Evolutionary conservation across 2,113 vertebrate genomes (phyloP), one percentile per base, ranked within the genome.

Genomic region (Hippocampus comes): DNA sequence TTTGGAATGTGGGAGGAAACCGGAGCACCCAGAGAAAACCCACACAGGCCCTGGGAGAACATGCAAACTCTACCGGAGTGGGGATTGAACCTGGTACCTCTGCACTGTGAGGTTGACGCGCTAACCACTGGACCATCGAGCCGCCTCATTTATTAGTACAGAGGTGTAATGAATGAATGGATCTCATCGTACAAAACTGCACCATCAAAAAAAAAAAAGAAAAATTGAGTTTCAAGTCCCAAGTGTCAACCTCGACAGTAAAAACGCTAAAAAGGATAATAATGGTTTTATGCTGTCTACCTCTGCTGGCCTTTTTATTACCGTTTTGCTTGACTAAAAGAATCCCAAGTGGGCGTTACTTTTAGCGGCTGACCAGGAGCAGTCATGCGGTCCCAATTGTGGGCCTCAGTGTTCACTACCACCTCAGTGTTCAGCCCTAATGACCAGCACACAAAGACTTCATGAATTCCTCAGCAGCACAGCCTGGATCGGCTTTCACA

Each of bases 301-400:
- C 79, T 80, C 81, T n/a, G 2, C 41, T 21, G 69, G 49, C 74
- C 53, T 55, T 23, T 59, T 70, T n/a, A 61, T 59, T 60, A 53
- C 67, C 68, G 67, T 60, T 77, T 78, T 38, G 65, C 79, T 88
- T 84, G 60, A 86, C 65, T 71, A 65, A 51, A 75, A 86, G 81
- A 88, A 87, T 84, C 80, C 82, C 42, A 60, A 84, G 88, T 83
- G 70, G 81, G 89, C 82, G 89, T 87, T 76, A 75, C 77, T 88
- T 5, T 89, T 86, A 86, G 76, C 34, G 46, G 64, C 57, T 87
- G 84, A 85, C 87, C 69, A 43, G 74, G 74, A 49, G 66, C 82
- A 79, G 74, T 82, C 82, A 87, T 86, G 77, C 82, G 73, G 73
- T 27, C 43, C 59, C 66, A 77, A 67, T 46, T 63, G 71, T 68